Percentiles rank a stretch among this genome's conserved stretches.
These are phyloP conservation scores for Crossaster papposus DNA, from an alignment of 53 echinoderm and acorn worm species.

Conservation along the genomic window DNA sequence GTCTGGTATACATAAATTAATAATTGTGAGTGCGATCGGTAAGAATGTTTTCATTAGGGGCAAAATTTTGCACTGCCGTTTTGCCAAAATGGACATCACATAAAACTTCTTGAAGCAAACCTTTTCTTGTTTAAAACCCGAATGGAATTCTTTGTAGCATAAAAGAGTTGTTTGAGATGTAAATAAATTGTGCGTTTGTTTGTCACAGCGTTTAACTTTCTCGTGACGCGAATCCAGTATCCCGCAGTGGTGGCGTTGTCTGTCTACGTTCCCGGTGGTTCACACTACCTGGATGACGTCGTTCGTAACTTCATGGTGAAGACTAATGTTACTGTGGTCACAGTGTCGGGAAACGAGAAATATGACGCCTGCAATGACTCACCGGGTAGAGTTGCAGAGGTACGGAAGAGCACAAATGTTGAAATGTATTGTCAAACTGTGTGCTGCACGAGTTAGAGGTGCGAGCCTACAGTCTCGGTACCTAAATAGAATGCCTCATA, in stretches of 20 bases:
- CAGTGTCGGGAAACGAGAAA: conserved; percentile 1
- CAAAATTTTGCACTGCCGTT: too few species aligned
- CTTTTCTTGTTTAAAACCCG: too few species aligned
- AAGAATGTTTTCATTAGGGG: too few species aligned
- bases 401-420: background rate
- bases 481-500: too few species aligned
- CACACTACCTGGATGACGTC: conserved; percentile 31
- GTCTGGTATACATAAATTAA: too few species aligned
- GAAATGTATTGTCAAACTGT: background rate
- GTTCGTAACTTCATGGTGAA: conserved; percentile 26
- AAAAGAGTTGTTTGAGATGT: too few species aligned
- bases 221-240: conserved; percentile 3
- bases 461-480: too few species aligned
- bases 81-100: too few species aligned
- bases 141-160: background rate
- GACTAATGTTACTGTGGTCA: conserved; percentile 32
- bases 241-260: conserved; percentile 43
- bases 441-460: too few species aligned
- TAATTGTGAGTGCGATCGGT: too few species aligned
- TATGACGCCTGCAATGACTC: conserved; percentile 16
- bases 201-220: conserved; percentile 24
- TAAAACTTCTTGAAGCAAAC: too few species aligned
- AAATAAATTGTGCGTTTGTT: background rate
- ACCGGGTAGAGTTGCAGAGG: conserved; percentile 25
- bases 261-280: conserved; percentile 42